Evolutionary conservation across 1,140 invertebrate genomes (phyloP), one percentile per base, ranked within the genome.

Genomic region (Sminthurides bifidus): DNA sequence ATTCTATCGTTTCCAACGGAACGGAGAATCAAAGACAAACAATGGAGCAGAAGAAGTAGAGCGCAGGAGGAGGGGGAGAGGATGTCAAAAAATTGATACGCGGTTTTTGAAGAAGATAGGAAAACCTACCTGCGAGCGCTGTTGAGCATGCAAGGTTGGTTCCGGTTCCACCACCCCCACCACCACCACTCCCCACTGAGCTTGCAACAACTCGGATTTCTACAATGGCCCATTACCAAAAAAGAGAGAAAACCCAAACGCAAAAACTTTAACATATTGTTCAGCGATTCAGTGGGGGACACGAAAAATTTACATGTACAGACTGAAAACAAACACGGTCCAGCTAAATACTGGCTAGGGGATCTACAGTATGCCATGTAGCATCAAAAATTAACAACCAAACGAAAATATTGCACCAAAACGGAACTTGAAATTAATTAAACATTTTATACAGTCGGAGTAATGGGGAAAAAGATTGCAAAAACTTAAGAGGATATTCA

Each of bases 151-250:
- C 26, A 30, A 50, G 30, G 30, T 33, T 50, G 30, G 27, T 30
- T 50, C 49, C 49, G 15, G 24, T 23, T 23, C 45, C 45, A 48
- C 45, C 24, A 10, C 24, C 45, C 23, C 45, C 24, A 48, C 45
- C 45, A 30, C 24, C 49, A 38, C 49, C 49, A 21, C 49, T 24
- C 3, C 49, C 49, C 37, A 37, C 17, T 14, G 31, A 8, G 29
- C 49, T 38, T 21, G 35, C 49, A 52, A 52, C 31, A 52, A 52
- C 35, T 27, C 35, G 49, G 35, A 52, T 37, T 52, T 52, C 31
- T 52, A 38, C 24, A 38, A 33, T 52, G 6, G 49, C 6, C 4
- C 35, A 38, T 38, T 17, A 23, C 40, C 21, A 33, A 29, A 45
- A 49, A 30, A 51, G 40, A 48, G 29, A 35, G 48, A 52, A 52